These are phyloP conservation scores for Ypsolopha scabrella DNA, from an alignment of 2,888 invertebrate species.

Conservation along the genomic window DNA sequence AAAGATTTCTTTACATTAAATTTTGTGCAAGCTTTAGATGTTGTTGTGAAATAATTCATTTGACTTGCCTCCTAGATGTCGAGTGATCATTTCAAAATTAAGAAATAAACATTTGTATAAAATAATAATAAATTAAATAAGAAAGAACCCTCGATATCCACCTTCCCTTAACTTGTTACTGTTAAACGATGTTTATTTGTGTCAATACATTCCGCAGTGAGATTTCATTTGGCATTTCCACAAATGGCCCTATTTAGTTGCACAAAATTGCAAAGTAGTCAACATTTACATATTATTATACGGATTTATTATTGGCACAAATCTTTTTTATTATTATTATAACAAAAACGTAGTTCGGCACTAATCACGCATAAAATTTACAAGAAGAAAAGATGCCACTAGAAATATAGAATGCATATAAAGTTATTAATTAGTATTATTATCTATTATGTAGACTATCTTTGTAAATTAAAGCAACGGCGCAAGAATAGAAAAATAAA, in stretches of 20 bases:
- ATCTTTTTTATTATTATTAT: constrained; percentile 5
- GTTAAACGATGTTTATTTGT: constrained; percentile 15
- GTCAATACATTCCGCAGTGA: constrained; percentile 16
- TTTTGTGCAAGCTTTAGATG: constrained; percentile 18
- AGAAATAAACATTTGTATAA: constrained; percentile 13
- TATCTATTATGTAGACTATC: too few relatives aligned
- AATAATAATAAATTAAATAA: constrained; percentile 30
- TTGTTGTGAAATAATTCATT: constrained; percentile 56
- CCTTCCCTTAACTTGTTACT: constrained; percentile 17
- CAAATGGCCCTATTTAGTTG: too few relatives aligned
- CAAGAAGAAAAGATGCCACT: too few relatives aligned
- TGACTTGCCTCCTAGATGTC: constrained; percentile 62
- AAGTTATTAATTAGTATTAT: too few relatives aligned
- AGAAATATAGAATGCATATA: too few relatives aligned
- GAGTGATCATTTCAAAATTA: constrained; percentile 33
- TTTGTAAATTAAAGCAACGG: too few relatives aligned
- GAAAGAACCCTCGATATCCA: constrained; percentile 49
- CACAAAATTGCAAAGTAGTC: constrained; percentile 7
- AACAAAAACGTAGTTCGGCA: too few relatives aligned
- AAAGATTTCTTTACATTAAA: neutral
- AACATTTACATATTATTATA: constrained; percentile 1
- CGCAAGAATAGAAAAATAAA: too few relatives aligned
- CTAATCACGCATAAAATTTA: too few relatives aligned
- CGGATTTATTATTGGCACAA: constrained; percentile 28
- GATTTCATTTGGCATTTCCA: constrained; percentile 5